A percentile compares a stretch with the other conserved stretches of the same genome.
Evolutionary conservation across 2,113 vertebrate genomes (phyloP).

Genomic region (Phylloscopus whistleri): DNA sequence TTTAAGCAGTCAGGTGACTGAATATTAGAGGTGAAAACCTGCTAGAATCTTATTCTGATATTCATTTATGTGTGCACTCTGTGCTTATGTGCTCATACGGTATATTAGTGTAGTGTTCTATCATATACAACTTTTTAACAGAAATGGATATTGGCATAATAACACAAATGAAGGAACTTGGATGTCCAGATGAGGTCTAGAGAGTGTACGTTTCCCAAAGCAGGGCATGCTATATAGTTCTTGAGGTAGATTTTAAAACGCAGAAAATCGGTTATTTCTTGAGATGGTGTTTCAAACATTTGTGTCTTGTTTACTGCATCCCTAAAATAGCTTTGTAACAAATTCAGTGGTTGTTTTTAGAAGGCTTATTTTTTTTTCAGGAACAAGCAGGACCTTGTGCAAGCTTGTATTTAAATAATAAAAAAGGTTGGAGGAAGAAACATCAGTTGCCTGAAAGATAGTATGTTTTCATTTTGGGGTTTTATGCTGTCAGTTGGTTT

Average conservation of each 20-base stretch:
- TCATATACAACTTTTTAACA: not conserved
- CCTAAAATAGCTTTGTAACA: not conserved
- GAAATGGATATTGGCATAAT: not conserved
- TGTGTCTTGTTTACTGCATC: not conserved
- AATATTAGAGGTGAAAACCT: not conserved
- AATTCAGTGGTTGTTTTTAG: not conserved
- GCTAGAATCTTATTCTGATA: not conserved
- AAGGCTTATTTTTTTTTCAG: not conserved
- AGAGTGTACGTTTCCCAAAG: not conserved
- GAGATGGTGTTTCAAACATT: not conserved
- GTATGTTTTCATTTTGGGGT: not conserved
- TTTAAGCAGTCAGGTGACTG: not conserved
- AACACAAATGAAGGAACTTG: not conserved
- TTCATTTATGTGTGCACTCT: not conserved
- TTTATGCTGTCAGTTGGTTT: conserved; percentile 1
- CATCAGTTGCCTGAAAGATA: not conserved
- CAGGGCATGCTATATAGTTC: not conserved
- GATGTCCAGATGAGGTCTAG: not conserved
- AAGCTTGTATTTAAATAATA: not conserved
- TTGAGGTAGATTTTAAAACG: not conserved
- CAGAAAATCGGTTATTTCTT: not conserved
- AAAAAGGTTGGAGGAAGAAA: not conserved
- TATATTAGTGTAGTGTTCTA: not conserved
- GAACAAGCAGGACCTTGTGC: not conserved
- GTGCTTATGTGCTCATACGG: accelerated